Evolutionary conservation across 2,888 invertebrate species (phyloP).

Genomic region (Euproctis similis): DNA sequence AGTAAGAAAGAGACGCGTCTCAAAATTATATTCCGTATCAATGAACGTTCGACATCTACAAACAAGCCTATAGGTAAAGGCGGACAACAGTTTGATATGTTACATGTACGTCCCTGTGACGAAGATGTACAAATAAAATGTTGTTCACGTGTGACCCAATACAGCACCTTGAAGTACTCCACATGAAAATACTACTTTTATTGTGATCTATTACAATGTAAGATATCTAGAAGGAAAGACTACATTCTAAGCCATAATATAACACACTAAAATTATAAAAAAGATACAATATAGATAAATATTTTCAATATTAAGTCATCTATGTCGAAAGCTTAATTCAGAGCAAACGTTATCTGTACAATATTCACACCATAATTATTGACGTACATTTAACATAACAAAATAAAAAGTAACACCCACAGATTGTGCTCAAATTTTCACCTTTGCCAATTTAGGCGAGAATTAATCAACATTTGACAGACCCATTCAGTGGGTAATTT

Average conservation of each 20-base stretch:
- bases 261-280: slow-evolving; percentile 3
- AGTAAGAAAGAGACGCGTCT: slow-evolving; percentile 62
- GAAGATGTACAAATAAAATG: slow-evolving; percentile 1
- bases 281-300: neutral
- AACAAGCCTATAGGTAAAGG: slow-evolving; percentile 68
- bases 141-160: slow-evolving; percentile 4
- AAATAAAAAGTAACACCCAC: slow-evolving; percentile 48
- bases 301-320: slow-evolving; percentile 1
- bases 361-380: slow-evolving; percentile 3
- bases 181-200: slow-evolving; percentile 1
- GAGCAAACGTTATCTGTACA: slow-evolving; percentile 2
- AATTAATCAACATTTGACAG: slow-evolving; percentile 38
- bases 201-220: slow-evolving; percentile 2
- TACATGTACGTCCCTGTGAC: slow-evolving; percentile 36
- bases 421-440: slow-evolving; percentile 54
- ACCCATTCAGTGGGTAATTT: slow-evolving; percentile 35
- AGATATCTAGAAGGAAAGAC: neutral
- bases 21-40: slow-evolving; percentile 47
- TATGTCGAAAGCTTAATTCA: slow-evolving; percentile 4
- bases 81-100: slow-evolving; percentile 56
- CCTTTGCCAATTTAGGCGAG: slow-evolving; percentile 41
- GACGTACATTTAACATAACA: slow-evolving; percentile 52
- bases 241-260: slow-evolving; percentile 7
- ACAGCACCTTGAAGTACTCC: slow-evolving; percentile 8
- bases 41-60: slow-evolving; percentile 45